Evolutionary conservation across 2,888 invertebrate species (phyloP).

Genomic region (Yponomeuta evonymella): DNA sequence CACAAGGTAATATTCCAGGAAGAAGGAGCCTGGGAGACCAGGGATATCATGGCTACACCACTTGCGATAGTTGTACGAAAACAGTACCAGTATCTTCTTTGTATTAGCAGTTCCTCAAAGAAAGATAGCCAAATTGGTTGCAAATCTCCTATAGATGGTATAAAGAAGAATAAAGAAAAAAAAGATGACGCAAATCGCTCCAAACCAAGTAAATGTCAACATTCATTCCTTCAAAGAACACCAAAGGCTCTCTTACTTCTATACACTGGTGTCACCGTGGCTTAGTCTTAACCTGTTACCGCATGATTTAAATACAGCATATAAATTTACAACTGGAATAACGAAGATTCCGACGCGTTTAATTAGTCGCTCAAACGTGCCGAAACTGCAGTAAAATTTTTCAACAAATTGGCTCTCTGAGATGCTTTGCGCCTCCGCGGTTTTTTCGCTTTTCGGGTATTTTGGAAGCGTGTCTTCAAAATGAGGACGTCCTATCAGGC

Average conservation of each 20-base stretch:
- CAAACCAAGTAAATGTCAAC: no score
- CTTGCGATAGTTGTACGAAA: no score
- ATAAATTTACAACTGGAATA: background rate
- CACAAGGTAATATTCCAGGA: no score
- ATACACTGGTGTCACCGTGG: background rate
- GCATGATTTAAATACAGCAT: background rate
- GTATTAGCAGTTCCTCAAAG: no score
- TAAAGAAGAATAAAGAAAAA: no score
- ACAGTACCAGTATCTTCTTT: no score
- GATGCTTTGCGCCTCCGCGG: background rate
- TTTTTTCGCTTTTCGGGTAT: conserved; percentile 5
- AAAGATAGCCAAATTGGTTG: no score
- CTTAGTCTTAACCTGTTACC: background rate
- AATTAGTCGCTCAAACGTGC: conserved; percentile 12
- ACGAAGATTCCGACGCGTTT: conserved; percentile 1
- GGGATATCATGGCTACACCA: no score
- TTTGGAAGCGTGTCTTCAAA: background rate
- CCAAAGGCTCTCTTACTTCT: background rate
- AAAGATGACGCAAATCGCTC: no score
- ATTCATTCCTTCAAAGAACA: no score
- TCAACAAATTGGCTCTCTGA: conserved; percentile 1
- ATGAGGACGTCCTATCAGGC: background rate
- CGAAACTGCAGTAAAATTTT: conserved; percentile 10
- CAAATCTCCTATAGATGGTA: no score
- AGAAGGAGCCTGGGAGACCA: no score